A percentile compares a stretch with the other conserved stretches of the same genome.
Evolutionary conservation across 2,888 invertebrate genomes (phyloP).

Genomic region (Quadriops clusia): DNA sequence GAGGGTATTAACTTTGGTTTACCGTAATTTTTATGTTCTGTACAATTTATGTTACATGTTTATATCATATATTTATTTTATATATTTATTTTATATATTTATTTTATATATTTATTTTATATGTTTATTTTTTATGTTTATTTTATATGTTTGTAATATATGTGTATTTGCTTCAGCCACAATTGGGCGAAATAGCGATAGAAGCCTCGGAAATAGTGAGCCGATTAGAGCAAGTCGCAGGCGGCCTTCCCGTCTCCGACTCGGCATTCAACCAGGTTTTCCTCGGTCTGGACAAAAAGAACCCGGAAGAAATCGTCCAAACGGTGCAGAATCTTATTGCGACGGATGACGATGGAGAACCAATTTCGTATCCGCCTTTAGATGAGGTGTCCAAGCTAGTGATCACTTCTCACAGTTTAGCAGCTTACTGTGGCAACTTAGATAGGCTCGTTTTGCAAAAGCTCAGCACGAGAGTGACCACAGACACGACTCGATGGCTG

Average conservation of each 20-base stretch:
- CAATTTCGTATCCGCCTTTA: slow-evolving; percentile 46
- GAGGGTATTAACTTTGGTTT: no score
- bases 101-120: no score
- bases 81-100: no score
- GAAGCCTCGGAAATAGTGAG: slow-evolving; percentile 38
- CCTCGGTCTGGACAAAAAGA: slow-evolving; percentile 33
- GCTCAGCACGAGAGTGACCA: slow-evolving; percentile 68
- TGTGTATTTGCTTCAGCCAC: slow-evolving; percentile 23
- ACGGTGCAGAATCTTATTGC: slow-evolving; percentile 47
- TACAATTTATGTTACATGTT: no score
- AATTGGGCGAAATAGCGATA: slow-evolving; percentile 36
- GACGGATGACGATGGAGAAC: slow-evolving; percentile 53
- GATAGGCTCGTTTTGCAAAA: slow-evolving; percentile 68
- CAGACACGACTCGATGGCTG: slow-evolving; percentile 81
- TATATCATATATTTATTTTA: no score
- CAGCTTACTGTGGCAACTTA: slow-evolving; percentile 75
- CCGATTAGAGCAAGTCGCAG: slow-evolving; percentile 34
- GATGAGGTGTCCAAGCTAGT: slow-evolving; percentile 54
- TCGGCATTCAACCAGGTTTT: slow-evolving; percentile 29
- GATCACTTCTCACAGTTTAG: slow-evolving; percentile 76
- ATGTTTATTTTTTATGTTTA: no score
- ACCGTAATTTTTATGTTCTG: no score
- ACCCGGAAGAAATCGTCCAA: slow-evolving; percentile 46
- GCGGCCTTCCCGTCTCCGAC: slow-evolving; percentile 26
- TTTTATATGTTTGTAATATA: slow-evolving; percentile 4